These are phyloP conservation scores for Albula glossodonta DNA, from an alignment of 2,113 vertebrate genomes.

Conservation along the genomic window DNA sequence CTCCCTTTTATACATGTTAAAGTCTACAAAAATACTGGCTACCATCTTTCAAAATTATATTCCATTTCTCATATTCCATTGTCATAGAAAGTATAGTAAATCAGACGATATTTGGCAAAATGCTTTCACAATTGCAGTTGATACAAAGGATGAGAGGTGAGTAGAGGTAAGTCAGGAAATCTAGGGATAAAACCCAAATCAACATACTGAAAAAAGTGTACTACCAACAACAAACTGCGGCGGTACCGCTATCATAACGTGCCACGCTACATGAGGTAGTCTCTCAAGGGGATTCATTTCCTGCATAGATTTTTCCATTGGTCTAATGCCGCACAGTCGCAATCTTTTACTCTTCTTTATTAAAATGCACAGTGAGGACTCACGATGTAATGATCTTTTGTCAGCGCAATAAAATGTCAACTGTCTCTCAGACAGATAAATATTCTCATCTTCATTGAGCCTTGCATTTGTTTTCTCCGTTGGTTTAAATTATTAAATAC, in stretches of 20 bases:
- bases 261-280: conserved; percentile 22
- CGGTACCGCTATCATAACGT: not conserved
- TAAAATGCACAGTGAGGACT: conserved; percentile 65
- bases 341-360: conserved; percentile 62
- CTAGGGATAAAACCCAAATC: too few species aligned
- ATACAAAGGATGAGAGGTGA: too few species aligned
- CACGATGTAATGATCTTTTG: conserved; percentile 64
- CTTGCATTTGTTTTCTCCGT: conserved; percentile 66
- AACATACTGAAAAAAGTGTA: not conserved
- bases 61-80: too few species aligned
- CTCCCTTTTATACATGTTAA: too few species aligned
- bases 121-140: too few species aligned
- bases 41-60: too few species aligned
- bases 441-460: conserved; percentile 67
- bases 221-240: conserved; percentile 12
- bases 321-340: conserved; percentile 42
- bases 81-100: too few species aligned
- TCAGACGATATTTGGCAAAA: too few species aligned
- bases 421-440: conserved; percentile 65
- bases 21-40: too few species aligned
- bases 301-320: conserved; percentile 58
- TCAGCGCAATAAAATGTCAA: conserved; percentile 67
- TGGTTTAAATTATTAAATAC: conserved; percentile 83
- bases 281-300: conserved; percentile 61
- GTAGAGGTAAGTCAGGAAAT: too few species aligned